Evolutionary conservation across 1,140 invertebrate genomes (phyloP), one percentile per base, ranked within the genome.

Genomic region (Nasonia vitripennis): DNA sequence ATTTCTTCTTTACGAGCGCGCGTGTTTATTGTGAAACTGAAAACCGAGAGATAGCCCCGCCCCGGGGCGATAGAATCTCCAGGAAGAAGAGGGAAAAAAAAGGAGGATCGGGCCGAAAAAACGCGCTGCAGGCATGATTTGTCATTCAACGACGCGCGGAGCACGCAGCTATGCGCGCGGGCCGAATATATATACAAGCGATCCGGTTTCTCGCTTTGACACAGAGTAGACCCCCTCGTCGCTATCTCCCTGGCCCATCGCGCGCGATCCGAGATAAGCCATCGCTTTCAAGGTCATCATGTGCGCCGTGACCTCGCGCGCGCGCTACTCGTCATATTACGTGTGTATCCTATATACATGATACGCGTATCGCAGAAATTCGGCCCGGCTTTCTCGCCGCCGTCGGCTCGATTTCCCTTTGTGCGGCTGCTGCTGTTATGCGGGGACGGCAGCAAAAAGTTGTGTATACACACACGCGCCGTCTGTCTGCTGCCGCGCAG

Each of bases 11-110:
- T 71, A 71, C 55, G 55, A 62, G 55, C 55, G 27, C 34, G 2
- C 68, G 12, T 71, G 68, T 71, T 71, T 71, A 71, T 71, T 71
- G 68, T 71, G 23, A 71, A 71, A 71, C 68, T 71, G 68, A 71
- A 62, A 62, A 62, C 55, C 41, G 7, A 70, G 23, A 11, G 27
- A 34, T 71, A 71, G 23, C 9, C 68, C 68, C 27, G 23, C 20
- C 68, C 23, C 11, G 10, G 10, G 27, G 1, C 68, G 68, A 71
- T 71, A 71, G 23, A 27, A 71, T 71, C 68, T 71, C 68, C 9
- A n/a, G n/a, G 68, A 71, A n/a, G 4, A 10, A 3, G 3, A n/a
- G 27, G 68, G 7, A 11, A 71, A 34, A 71, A 70, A 71, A 31
- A 10, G 12, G 27, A 71, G 9, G 68, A 71, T 71, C 68, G 17